Evolutionary conservation across 2,113 vertebrate species (phyloP).

Genomic region (Oceanites oceanicus): DNA sequence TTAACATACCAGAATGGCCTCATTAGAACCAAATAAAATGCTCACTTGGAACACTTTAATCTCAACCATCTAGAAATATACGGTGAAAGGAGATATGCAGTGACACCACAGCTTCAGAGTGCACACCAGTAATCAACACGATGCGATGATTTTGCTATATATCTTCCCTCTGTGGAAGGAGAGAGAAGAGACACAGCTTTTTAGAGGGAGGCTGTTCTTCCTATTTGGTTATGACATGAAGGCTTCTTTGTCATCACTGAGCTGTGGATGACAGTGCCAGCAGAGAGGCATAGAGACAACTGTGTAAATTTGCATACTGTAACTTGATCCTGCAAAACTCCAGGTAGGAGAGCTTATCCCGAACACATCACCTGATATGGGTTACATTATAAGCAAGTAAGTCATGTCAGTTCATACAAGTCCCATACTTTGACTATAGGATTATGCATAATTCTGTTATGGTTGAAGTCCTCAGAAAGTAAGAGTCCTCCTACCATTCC

Average conservation of each 20-base stretch:
- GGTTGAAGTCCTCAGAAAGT: neutral
- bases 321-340: neutral
- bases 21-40: slow-evolving; percentile 46
- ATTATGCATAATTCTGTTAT: neutral
- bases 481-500: neutral
- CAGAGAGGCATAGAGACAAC: neutral
- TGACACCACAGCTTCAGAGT: neutral
- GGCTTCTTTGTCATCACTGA: neutral
- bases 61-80: neutral
- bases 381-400: neutral
- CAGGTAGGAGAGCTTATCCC: neutral
- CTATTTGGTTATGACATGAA: fast-evolving
- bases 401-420: neutral
- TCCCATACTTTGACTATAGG: neutral
- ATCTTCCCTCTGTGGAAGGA: neutral
- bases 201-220: neutral
- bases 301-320: neutral
- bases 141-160: neutral
- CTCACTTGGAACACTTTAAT: neutral
- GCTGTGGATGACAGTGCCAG: neutral
- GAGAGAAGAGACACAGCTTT: neutral
- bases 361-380: neutral
- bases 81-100: neutral
- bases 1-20: slow-evolving; percentile 36
- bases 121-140: neutral